Evolutionary conservation across 92 coral and sea anemone species (phyloP), one percentile per base, ranked within the genome.

Genomic region (Metridium senile): DNA sequence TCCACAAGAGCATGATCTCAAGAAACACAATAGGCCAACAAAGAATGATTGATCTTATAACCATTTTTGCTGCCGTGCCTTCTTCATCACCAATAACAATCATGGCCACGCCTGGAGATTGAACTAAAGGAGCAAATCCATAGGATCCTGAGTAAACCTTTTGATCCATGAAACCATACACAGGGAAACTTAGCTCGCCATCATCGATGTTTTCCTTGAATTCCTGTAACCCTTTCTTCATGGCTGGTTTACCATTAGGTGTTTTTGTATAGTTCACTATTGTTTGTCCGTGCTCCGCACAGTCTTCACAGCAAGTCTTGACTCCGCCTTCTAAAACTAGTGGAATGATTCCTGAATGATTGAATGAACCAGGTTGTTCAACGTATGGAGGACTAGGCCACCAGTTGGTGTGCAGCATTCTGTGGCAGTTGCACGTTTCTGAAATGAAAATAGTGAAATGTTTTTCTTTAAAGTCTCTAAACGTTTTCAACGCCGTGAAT

Each of bases 371-470:
- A 0, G 89, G 65, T n/a, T 39, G 66, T 58, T 85, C 94, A 52
- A 89, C 89, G 76, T 93, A 93, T 11, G 98, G 98, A 0, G 89
- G 91, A 46, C 85, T 91, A 21, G 83, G 70, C 98, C 98, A 93
- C 98, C 98, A 93, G 85, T 93, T 93, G 65, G 98, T 83, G 79
- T 66, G 84, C 54, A 93, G 64, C 19, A 89, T 83, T 26, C 58
- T 61, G 69, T 86, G 87, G 75, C 98, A 93, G 84, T 89, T 93
- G 78, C 98, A 93, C 1, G 98, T 93, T 58, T 93, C 98, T 93
- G 78, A 18, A 49, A 23, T 6, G 32, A 62, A 57, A 64, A 63
- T 25, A 9, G 59, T 54, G 30, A n/a, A n/a, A n/a, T n/a, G n/a
- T n/a, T n/a, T n/a, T n/a, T n/a, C n/a, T n/a, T n/a, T n/a, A n/a